Base-by-base conservation (phyloP, 2,113 vertebrate genomes). In the Campylomormyrus numenius region DNA sequence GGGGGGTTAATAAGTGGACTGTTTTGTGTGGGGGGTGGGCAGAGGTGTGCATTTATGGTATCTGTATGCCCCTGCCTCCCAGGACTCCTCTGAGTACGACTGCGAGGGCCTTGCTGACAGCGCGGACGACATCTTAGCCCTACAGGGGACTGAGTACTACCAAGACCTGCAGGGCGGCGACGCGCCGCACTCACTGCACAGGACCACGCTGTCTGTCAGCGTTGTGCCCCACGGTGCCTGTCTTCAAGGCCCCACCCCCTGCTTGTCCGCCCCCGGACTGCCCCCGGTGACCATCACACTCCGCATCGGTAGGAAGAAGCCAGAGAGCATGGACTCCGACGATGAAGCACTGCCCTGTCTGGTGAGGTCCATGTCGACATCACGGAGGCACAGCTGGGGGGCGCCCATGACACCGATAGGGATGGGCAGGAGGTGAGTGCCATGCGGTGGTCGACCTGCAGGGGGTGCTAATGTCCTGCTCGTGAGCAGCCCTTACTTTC, bases 301-400 rank as follows among this genome's bases (percentile, higher is more conserved):
- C 48, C 91, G 94, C 89, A 83, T 90, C 0, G 5, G 42, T 21
- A 19, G 88, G 91, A 53, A 91, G 48, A 58, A 90, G 80, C 56
- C 49, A 35, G 50, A 35, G 17, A 39, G 21, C 17, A 31, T 42
- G 35, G 95, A 95, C 3, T 90, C 15, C 0, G 89, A 95, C 49
- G 88, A 84, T 21, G 95, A 95, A 0, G 94, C 93, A 62, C 95
- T 97, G 49, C 97, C 96, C 19, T 95, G 94, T 0, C 90, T 97
- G 11, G 95, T 95, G 19, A 93, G 95, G 74, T 96, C 97, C 0
- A 95, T 96, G 95, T 96, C 95, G 3, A 96, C 94, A 0, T 96
- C 96, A 0, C 95, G 96, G 17, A 96, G 97, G 89, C 97, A 97
- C 95, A 99, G 98, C 95, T 98, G 96, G 97, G 97, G 97, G 7